phyloP scores from a whole-genome alignment of 2,113 vertebrate genomes.

The Pelecanoides urinatrix region DNA sequence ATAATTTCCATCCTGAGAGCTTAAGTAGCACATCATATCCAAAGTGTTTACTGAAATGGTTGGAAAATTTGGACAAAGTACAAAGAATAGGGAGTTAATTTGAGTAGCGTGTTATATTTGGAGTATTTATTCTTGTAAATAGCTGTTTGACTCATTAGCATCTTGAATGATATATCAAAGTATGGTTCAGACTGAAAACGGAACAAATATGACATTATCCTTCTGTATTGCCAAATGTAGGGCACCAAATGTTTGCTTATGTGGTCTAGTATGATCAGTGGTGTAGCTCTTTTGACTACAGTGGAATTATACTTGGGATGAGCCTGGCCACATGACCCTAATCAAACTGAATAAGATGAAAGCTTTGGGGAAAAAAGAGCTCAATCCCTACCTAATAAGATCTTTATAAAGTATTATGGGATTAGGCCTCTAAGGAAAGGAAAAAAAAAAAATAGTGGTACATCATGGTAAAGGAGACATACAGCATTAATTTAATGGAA shows the following conservation, averaged over 20 bases:
- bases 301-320: conserved; percentile 42
- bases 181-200: neutral
- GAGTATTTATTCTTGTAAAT: neutral
- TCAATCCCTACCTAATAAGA: conserved; percentile 43
- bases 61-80: neutral
- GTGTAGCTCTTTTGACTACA: conserved; percentile 10
- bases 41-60: neutral
- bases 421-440: conserved; percentile 32
- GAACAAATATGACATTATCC: conserved; percentile 4
- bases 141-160: neutral
- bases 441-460: neutral
- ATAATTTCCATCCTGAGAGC: neutral
- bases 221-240: conserved; percentile 47
- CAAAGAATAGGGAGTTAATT: neutral
- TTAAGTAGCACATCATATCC: neutral
- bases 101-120: neutral
- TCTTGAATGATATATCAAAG: neutral
- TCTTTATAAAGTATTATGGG: conserved; percentile 57
- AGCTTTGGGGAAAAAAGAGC: neutral
- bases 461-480: neutral
- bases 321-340: conserved; percentile 46
- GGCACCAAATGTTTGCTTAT: conserved; percentile 52
- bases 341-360: conserved; percentile 56
- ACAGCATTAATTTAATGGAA: conserved; percentile 1
- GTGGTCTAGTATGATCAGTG: neutral